These are phyloP conservation scores for Phrynocephalus vlangalii DNA, from an alignment of 2,797 vertebrate species.

Conservation along the genomic window DNA sequence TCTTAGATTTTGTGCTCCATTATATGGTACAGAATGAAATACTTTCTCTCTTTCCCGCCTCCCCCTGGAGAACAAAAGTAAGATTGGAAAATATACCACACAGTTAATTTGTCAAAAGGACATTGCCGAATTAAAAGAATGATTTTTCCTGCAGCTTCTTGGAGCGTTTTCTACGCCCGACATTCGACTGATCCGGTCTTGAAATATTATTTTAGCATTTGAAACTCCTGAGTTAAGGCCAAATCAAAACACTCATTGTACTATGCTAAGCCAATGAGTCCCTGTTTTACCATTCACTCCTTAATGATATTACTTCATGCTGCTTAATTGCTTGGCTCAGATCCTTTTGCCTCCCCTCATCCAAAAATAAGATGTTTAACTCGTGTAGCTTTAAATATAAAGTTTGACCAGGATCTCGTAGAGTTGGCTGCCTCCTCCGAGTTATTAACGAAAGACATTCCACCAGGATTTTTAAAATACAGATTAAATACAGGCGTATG, in stretches of 20 bases:
- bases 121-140: conserved; percentile 23
- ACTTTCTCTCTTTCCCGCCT: conserved; percentile 11
- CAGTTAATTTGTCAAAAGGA: conserved; percentile 51
- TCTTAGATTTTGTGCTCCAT: not conserved
- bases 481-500: not conserved
- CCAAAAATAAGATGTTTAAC: conserved; percentile 19
- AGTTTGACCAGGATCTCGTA: conserved; percentile 32
- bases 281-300: conserved; percentile 15
- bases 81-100: conserved; percentile 7
- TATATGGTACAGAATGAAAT: conserved; percentile 1
- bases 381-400: conserved; percentile 11
- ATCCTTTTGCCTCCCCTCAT: conserved; percentile 11
- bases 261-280: conserved; percentile 3
- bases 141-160: conserved; percentile 1
- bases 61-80: conserved; percentile 19
- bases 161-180: not conserved
- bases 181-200: not conserved
- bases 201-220: conserved; percentile 42
- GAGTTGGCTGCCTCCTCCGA: not conserved
- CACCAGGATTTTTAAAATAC: not conserved
- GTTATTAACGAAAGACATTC: conserved; percentile 30
- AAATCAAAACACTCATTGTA: conserved; percentile 13
- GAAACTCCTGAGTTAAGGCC: conserved; percentile 17
- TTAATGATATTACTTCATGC: conserved; percentile 32
- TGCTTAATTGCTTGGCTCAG: conserved; percentile 32